Evolutionary conservation across 2,797 vertebrate genomes (phyloP), one percentile per base, ranked within the genome.

Genomic region (Poecilia wingei): DNA sequence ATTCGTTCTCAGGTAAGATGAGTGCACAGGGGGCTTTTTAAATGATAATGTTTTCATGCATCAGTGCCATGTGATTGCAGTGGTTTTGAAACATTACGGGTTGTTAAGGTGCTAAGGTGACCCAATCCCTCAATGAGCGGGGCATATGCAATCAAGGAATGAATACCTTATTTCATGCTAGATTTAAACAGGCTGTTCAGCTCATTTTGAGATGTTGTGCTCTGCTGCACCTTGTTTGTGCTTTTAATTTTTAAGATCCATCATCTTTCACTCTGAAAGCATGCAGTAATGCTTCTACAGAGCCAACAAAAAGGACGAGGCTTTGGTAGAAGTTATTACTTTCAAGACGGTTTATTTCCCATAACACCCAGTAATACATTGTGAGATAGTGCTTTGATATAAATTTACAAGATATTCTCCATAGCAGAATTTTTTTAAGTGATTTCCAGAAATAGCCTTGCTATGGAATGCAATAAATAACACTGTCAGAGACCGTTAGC

Each of bases 121-220:
- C 78, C 77, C 81, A 71, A 72, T 91, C 82, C 53, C 68, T 88
- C 81, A 81, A 36, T 78, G 84, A 86, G 87, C 69, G 83, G 85
- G 71, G 81, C 80, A 86, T 81, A 77, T 84, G 91, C 85, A 93
- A 91, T 89, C 87, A 88, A 18, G 82, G 82, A 86, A 83, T 84
- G 89, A 92, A 94, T 87, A 87, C 83, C 84, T 89, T 93, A 92
- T 93, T 93, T 94, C 92, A 95, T 91, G 93, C 85, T 93, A 93
- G 89, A 91, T 92, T 94, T 91, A 83, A 84, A 83, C 77, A 79
- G 88, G 45, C 74, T 81, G 80, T 74, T 83, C 81, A 51, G 69
- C 84, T 87, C 82, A 80, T 92, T 90, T 87, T 64, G 47, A 79
- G 71, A 74, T 76, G 81, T 82, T 8, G 76, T 78, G 87, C 88